Evolutionary conservation across 1,140 invertebrate species (phyloP), one percentile per base, ranked within the genome.

Genomic region (Pteromalus puparum): DNA sequence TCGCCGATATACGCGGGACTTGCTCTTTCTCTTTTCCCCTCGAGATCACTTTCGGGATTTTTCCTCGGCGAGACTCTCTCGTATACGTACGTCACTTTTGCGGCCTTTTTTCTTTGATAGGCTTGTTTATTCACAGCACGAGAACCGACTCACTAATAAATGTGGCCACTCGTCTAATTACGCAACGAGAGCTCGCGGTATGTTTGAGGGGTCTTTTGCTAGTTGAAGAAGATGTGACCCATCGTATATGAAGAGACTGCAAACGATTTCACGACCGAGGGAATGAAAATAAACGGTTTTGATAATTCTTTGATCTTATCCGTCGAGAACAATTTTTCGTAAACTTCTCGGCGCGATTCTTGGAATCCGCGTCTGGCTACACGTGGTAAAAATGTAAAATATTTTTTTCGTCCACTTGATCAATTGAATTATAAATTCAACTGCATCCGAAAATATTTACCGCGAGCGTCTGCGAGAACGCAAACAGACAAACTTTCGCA

Each of bases 1-100:
- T 24, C 74, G 30, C 26, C 78, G 65, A 42, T 70, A 42, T 70
- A 26, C 26, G 26, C 24, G 67, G 18, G 1, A 9, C 24, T 26
- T 5, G 30, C 30, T 34, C 30, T 34, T 34, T 28, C 79, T 61
- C 79, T 48, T 18, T 34, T 24, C 46, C 9, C 67, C 46, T 18
- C 24, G n/a, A 30, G 38, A 81, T 81, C 67, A 72, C 78, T 81
- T 72, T 81, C 78, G 2, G 70, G 26, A 53, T 53, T 53, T 53
- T 53, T 53, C 15, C 48, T 53, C 38, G 4, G 3, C 65, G 21
- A 18, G 28, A 1, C 28, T 67, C 46, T 79, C n/a, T 70, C 34
- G 4, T 9, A 65, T 9, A 65, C 5, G 42, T 61, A n/a, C 34
- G n/a, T 68, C 24, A 48, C 24, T 26, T 42, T 28, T 15, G 48